Conservation (phyloP, 2,888 invertebrate species). For the Saturnia japonica region DNA sequence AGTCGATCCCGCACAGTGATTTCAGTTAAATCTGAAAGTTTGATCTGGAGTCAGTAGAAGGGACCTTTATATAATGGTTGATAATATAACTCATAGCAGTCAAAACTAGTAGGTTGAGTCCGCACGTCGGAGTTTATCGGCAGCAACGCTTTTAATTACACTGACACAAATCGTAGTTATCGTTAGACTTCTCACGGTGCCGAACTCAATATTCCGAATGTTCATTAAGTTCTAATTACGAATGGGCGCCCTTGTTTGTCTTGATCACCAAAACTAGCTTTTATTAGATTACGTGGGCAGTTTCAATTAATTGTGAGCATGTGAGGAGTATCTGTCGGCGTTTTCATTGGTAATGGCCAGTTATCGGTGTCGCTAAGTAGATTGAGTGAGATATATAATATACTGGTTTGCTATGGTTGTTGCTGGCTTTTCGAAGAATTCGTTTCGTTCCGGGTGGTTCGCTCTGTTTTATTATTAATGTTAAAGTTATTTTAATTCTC, state of each 20-base stretch:
- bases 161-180: slow-evolving; percentile 81
- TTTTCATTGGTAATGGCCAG: slow-evolving; percentile 73
- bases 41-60: slow-evolving; percentile 28
- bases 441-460: slow-evolving; percentile 41
- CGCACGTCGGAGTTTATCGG: slow-evolving; percentile 73
- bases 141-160: slow-evolving; percentile 81
- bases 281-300: slow-evolving; percentile 81
- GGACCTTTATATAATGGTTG: slow-evolving; percentile 59
- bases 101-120: slow-evolving; percentile 71
- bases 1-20: slow-evolving; percentile 48
- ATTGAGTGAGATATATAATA: slow-evolving; percentile 72
- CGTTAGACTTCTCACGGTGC: slow-evolving; percentile 79
- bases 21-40: slow-evolving; percentile 5
- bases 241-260: slow-evolving; percentile 81
- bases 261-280: slow-evolving; percentile 79
- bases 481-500: slow-evolving; percentile 35
- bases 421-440: slow-evolving; percentile 52
- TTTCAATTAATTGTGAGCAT: slow-evolving; percentile 79
- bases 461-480: slow-evolving; percentile 36
- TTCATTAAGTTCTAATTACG: slow-evolving; percentile 82
- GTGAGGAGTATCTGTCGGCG: slow-evolving; percentile 71
- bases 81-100: slow-evolving; percentile 64
- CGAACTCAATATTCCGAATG: slow-evolving; percentile 76
- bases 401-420: slow-evolving; percentile 58
- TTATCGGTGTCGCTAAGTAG: slow-evolving; percentile 77